Evolutionary conservation across 2,113 vertebrate species (phyloP), one percentile per base, ranked within the genome.

Genomic region (Platichthys stellatus): DNA sequence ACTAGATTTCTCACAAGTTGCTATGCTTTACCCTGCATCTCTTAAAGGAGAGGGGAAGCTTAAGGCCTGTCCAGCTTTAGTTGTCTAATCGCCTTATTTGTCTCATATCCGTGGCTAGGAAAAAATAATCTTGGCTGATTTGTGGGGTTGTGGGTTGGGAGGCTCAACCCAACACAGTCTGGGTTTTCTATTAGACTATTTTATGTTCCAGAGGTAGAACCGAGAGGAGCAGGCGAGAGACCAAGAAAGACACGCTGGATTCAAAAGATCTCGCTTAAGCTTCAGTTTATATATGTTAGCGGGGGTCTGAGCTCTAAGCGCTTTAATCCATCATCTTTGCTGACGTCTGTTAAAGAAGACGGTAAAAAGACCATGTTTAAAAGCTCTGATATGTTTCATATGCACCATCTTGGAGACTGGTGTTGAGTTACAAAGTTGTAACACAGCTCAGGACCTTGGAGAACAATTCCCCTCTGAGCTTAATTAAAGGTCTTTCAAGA

Each of bases 151-250:
- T 40, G 86, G 80, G 61, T 83, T 90, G 78, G 80, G 71, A 70
- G 70, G 60, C 82, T 78, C 78, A 89, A 78, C 69, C 76, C 68
- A 70, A 74, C 69, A 68, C 59, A 72, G 80, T 90, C 89, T 92
- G 89, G 75, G 38, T 89, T 92, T 90, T 86, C 83, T 91, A 88
- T 92, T 89, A 84, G 75, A 72, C 64, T 63, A 63, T 80, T 83
- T 76, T 78, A 60, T 71, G 63, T 81, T 86, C 47, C 68, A 82
- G 53, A 63, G 58, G 78, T 79, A 78, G 84, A 88, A 74, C 66
- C 43, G 56, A 57, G 67, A 77, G 74, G 67, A 60, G 20, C 60
- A 64, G 69, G 47, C 17, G 64, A 51, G 47, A 51, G 57, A 86
- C 64, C 72, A 84, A 89, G 75, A 80, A 75, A 82, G 88, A 88